Evolutionary conservation across 2,888 invertebrate species (phyloP).

Genomic region (Cerceris ruficornis): DNA sequence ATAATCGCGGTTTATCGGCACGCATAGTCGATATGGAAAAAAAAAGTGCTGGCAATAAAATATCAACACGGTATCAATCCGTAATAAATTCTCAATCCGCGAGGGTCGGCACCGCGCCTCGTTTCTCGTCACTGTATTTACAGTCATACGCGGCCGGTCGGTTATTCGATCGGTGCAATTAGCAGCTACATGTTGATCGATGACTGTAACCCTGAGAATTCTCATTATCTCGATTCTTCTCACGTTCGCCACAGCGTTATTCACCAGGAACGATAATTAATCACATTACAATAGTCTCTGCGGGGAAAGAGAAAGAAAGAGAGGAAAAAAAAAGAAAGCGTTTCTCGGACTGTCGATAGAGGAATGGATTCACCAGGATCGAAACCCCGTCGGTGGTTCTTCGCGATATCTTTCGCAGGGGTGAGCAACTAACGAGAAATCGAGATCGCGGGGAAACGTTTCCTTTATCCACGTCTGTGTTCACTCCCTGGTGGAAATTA

Average conservation of each 20-base stretch:
- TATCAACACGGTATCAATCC: conserved; percentile 39
- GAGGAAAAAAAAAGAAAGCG: neutral
- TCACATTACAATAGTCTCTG: conserved; percentile 46
- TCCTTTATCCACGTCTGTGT: neutral
- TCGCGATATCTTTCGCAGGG: neutral
- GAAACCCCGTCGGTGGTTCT: neutral
- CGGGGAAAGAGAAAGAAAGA: conserved; percentile 14
- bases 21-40: conserved; percentile 17
- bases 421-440: neutral
- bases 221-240: conserved; percentile 64
- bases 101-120: conserved; percentile 25
- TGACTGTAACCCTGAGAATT: conserved; percentile 59
- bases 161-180: conserved; percentile 64
- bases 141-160: conserved; percentile 43
- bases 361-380: neutral
- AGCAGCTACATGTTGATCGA: conserved; percentile 61
- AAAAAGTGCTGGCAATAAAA: conserved; percentile 44
- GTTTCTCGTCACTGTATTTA: conserved; percentile 31
- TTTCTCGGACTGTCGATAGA: neutral
- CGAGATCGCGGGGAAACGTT: neutral
- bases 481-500: neutral
- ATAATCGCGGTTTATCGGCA: conserved; percentile 32
- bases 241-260: conserved; percentile 54
- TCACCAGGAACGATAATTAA: conserved; percentile 52
- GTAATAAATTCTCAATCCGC: conserved; percentile 51